Conservation (phyloP, 2,113 vertebrate genomes). For the Chaetorhynchus papuensis region DNA sequence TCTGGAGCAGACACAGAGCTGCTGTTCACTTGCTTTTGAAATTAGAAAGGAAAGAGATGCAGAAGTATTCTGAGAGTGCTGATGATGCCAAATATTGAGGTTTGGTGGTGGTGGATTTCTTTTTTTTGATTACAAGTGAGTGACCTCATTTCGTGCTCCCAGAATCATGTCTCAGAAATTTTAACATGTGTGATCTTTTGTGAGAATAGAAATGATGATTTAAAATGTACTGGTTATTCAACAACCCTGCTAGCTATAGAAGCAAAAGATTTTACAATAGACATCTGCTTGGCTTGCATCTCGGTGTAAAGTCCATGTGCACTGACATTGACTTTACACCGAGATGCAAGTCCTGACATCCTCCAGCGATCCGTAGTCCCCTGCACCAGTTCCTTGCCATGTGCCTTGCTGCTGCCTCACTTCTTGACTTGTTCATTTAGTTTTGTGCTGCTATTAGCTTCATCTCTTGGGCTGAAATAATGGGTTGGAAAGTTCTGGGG, state of each 20-base stretch:
- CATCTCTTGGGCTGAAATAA: background rate
- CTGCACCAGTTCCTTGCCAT: background rate
- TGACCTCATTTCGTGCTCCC: background rate
- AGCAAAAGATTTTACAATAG: background rate
- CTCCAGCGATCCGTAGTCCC: fast-evolving
- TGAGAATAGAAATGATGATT: background rate
- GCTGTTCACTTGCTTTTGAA: background rate
- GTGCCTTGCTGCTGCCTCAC: background rate
- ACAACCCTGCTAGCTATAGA: background rate
- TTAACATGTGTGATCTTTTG: background rate
- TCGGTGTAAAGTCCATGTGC: background rate
- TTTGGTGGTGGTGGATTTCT: background rate
- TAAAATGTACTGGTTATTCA: background rate
- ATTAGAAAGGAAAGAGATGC: background rate
- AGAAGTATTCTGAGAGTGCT: background rate
- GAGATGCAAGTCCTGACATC: background rate
- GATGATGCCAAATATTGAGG: background rate
- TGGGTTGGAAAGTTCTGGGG: background rate
- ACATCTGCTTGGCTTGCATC: background rate
- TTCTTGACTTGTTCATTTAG: background rate
- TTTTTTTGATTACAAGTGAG: background rate
- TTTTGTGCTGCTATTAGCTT: background rate
- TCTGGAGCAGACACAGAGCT: background rate
- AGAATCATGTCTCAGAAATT: background rate
- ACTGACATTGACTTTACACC: too few species aligned